Evolutionary conservation across 2,113 vertebrate species (phyloP), one percentile per base, ranked within the genome.

Genomic region (Grallaria varia): DNA sequence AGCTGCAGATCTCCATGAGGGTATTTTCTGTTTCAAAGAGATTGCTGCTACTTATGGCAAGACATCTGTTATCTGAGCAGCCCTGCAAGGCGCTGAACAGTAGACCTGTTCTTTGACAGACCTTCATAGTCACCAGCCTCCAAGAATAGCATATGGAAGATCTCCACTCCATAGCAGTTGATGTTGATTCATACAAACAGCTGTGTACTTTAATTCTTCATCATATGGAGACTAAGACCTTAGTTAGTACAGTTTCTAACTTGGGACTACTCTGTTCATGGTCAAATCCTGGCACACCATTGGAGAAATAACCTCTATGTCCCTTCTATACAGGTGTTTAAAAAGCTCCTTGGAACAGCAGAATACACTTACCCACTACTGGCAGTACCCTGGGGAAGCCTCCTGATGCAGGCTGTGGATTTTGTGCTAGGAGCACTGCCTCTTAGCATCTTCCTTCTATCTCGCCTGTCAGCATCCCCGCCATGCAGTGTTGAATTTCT

Each of bases 21-120:
- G 27, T 76, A 55, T 93, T 91, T 60, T 94, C 69, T 75, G 40
- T 77, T 95, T 96, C 77, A 75, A 52, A 93, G 73, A 89, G 64
- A 87, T 91, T 0, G 0, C 88, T 79, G 79, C 66, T 84, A 82
- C 91, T 96, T 94, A 81, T 67, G 84, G 94, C 64, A 91, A 91
- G 95, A 93, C 94, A 94, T 93, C 77, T 92, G 81, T 85, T n/a
- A 31, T 62, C 63, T 75, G 73, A 80, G 60, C 73, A 93, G 58
- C 75, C 79, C 87, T 94, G 89, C 82, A 93, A 95, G 92, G 84
- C 68, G 74, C 42, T 30, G 89, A 84, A 63, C 69, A 97, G 90
- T 91, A 85, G 85, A 33, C 23, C 47, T 73, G 49, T 59, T 89
- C 81, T 93, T 90, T 96, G 92, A 86, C 86, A 92, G 71, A 52